Evolutionary conservation across 2,888 invertebrate species (phyloP).

Genomic region (Aquatica leii): DNA sequence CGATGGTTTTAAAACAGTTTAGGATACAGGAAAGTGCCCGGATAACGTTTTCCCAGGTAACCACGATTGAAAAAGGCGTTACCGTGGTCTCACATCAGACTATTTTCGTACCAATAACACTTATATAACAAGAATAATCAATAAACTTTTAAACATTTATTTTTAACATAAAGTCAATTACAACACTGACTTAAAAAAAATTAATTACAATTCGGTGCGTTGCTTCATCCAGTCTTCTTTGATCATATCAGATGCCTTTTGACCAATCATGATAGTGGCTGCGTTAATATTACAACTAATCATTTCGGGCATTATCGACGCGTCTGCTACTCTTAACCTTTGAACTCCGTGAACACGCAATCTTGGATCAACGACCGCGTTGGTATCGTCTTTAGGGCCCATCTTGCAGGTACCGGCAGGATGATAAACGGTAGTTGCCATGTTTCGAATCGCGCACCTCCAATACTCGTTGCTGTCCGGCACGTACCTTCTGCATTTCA

Average conservation of each 20-base stretch:
- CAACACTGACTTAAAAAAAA: too few species aligned
- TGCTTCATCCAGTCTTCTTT: slow-evolving; percentile 57
- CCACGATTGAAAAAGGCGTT: too few species aligned
- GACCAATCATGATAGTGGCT: slow-evolving; percentile 64
- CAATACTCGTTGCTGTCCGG: slow-evolving; percentile 63
- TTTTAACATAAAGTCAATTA: too few species aligned
- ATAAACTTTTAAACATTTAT: too few species aligned
- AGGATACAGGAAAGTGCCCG: too few species aligned
- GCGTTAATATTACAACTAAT: slow-evolving; percentile 64
- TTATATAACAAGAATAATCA: too few species aligned
- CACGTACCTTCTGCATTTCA: slow-evolving; percentile 60
- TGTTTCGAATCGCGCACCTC: slow-evolving; percentile 59
- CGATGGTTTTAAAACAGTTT: too few species aligned
- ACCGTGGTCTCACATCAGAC: too few species aligned
- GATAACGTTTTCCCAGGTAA: too few species aligned
- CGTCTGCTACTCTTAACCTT: slow-evolving; percentile 62
- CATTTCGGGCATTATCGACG: slow-evolving; percentile 60
- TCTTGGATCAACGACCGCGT: slow-evolving; percentile 75
- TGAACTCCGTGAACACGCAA: slow-evolving; percentile 64
- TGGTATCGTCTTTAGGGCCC: slow-evolving; percentile 68
- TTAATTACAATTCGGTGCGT: too few species aligned
- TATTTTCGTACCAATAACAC: too few species aligned
- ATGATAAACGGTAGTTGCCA: slow-evolving; percentile 50
- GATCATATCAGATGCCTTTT: slow-evolving; percentile 64
- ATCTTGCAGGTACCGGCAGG: slow-evolving; percentile 68